Evolutionary conservation across 2,113 vertebrate species (phyloP).

Genomic region (Theristicus caerulescens): DNA sequence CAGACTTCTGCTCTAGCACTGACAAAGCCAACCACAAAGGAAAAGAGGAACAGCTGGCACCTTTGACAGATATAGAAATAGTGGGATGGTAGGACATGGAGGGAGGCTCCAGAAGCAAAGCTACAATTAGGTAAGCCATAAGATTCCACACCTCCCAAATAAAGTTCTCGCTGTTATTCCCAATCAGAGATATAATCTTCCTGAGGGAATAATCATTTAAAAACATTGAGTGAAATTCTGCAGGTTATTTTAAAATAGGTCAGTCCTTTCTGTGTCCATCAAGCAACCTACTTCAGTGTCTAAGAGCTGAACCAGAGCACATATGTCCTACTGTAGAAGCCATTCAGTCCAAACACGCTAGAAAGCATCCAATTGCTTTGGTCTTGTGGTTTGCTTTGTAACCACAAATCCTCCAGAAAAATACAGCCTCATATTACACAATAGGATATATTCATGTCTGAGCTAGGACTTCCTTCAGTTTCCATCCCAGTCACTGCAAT

Average conservation of each 20-base stretch:
- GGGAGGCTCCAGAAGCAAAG: not conserved
- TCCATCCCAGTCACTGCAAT: not conserved
- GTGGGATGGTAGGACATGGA: not conserved
- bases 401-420: conserved; percentile 46
- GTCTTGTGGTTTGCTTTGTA: conserved; percentile 38
- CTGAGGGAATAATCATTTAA: not conserved
- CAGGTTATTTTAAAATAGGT: not conserved
- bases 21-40: not conserved
- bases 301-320: not conserved
- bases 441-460: conserved; percentile 17
- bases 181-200: not conserved
- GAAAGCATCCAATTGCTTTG: conserved; percentile 4
- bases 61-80: not conserved
- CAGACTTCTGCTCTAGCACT: not conserved
- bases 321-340: not conserved
- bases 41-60: not conserved
- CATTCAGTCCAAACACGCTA: not conserved
- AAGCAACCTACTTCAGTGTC: not conserved
- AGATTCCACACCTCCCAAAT: not conserved
- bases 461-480: conserved; percentile 7
- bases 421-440: conserved; percentile 14
- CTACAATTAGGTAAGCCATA: not conserved
- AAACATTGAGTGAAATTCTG: not conserved
- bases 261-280: not conserved
- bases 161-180: not conserved